Base-by-base conservation (phyloP, 2,888 invertebrate genomes). In the Proisotoma minuta region DNA sequence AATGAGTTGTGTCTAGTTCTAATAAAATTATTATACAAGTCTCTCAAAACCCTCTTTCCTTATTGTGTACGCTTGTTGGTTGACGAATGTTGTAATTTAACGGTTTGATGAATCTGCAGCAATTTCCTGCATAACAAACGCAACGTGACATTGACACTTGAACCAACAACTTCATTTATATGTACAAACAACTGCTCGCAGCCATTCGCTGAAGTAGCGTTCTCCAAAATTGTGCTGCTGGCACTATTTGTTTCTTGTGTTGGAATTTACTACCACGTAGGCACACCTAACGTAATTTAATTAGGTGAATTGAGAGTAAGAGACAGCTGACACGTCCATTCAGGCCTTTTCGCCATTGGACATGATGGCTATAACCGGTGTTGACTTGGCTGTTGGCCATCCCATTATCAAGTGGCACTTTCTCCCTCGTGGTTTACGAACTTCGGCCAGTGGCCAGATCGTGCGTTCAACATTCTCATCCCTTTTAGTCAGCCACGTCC, bases 331-430 rank as follows among this genome's bases (percentile, higher is more conserved):
- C 51, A 51, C 51, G 51, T 51, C 26, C 51, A 51, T 49, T 49
- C 20, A 49, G 51, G 51, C 28, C 51, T 27, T 23, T 49, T 49
- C 49, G 18, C 23, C 22, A n/a, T 28, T 51, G 24, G 51, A 51
- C 28, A 51, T 51, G 51, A 51, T 51, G 27, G 51, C 28, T 51
- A 51, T 51, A 51, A 51, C 18, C 28, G 51, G 51, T 51, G 51
- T 51, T 51, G 28, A 24, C 51, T 51, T 51, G 51, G 51, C 51
- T 51, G 27, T 27, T 51, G 51, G 51, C 51, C 51, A 51, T 51
- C 18, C 43, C 43, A 49, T 49, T 18, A 49, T 49, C 49, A 22
- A 49, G 23, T 34, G 43, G 43, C 43, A 43, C 20, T 20, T 51
- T 27, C 51, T 50, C 50, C 50, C 23, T 22, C 5, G 50, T 51